These are phyloP conservation scores for Bombus confusus DNA, from an alignment of 1,140 invertebrate genomes.

Conservation along the genomic window DNA sequence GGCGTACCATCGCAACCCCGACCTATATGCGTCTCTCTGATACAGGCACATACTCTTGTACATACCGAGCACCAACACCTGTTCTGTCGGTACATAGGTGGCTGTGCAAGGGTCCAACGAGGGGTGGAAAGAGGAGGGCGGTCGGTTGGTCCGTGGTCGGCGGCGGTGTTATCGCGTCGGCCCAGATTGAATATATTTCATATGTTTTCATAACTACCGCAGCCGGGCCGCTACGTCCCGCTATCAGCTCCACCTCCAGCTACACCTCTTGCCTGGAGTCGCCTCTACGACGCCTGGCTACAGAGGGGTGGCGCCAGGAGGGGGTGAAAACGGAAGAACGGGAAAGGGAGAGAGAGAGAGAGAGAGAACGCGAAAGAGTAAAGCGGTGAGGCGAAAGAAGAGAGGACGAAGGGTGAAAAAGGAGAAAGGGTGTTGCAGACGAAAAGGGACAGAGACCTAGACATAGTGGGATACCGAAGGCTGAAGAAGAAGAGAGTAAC, in stretches of 20 bases:
- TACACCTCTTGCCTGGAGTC: conserved; percentile 32
- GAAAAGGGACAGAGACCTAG: conserved; percentile 4
- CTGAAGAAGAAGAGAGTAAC: conserved; percentile 15
- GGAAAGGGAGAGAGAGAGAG: neutral
- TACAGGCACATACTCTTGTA: neutral
- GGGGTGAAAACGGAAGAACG: neutral
- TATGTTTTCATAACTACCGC: conserved; percentile 83
- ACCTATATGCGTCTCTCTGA: conserved; percentile 19
- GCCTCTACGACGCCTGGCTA: conserved; percentile 25
- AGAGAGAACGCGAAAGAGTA: neutral
- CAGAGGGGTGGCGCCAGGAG: neutral
- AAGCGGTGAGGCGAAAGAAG: neutral
- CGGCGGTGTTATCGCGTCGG: conserved; percentile 77
- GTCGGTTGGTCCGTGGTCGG: conserved; percentile 65
- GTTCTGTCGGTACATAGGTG: neutral
- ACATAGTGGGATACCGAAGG: conserved; percentile 23
- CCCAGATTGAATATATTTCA: conserved; percentile 84
- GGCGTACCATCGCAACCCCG: conserved; percentile 4
- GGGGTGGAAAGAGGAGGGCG: neutral
- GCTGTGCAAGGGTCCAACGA: conserved; percentile 21
- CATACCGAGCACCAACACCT: conserved; percentile 17
- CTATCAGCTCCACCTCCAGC: conserved; percentile 71
- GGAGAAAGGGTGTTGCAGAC: neutral
- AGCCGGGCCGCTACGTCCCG: conserved; percentile 63
- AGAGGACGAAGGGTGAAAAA: neutral